These are phyloP conservation scores for Hyperopisus bebe DNA, from an alignment of 2,113 vertebrate genomes.

Conservation along the genomic window DNA sequence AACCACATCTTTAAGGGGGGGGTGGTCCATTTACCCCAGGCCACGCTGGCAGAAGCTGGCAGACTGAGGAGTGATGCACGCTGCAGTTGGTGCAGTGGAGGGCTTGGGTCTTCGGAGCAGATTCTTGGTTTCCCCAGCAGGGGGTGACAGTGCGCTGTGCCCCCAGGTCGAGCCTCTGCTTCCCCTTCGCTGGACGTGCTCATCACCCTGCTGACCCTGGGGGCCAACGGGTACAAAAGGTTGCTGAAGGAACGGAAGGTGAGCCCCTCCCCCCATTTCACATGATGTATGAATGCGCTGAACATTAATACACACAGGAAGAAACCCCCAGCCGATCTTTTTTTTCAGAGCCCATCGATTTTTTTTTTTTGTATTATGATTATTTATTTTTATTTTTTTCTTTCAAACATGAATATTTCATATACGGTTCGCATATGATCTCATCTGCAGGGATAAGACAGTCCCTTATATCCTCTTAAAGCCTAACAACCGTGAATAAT, in stretches of 20 bases:
- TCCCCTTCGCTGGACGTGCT: conserved; percentile 91
- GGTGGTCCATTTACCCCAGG: not conserved
- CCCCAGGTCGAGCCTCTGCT: conserved; percentile 84
- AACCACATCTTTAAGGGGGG: not conserved
- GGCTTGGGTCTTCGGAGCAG: not conserved
- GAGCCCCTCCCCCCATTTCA: conserved; percentile 23
- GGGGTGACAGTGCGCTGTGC: not conserved
- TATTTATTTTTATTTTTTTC: not conserved
- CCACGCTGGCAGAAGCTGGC: not conserved
- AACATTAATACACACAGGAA: not conserved
- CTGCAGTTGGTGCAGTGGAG: not conserved
- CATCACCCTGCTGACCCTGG: conserved; percentile 87
- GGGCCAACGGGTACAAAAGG: conserved; percentile 81
- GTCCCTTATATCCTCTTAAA: conserved; percentile 12
- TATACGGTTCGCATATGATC: conserved; percentile 3
- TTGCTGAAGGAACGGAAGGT: conserved; percentile 91
- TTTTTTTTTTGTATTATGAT: not conserved
- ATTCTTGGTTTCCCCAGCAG: not conserved
- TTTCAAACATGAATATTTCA: conserved; percentile 42
- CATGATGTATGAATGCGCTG: not conserved
- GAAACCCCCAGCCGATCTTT: conserved; percentile 23
- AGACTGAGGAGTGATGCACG: not conserved
- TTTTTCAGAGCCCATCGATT: conserved; percentile 40
- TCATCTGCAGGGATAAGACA: conserved; percentile 32
- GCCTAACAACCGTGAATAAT: conserved; percentile 40